Conservation (phyloP, 2,888 invertebrate species). For the Agrilus biguttatus region DNA sequence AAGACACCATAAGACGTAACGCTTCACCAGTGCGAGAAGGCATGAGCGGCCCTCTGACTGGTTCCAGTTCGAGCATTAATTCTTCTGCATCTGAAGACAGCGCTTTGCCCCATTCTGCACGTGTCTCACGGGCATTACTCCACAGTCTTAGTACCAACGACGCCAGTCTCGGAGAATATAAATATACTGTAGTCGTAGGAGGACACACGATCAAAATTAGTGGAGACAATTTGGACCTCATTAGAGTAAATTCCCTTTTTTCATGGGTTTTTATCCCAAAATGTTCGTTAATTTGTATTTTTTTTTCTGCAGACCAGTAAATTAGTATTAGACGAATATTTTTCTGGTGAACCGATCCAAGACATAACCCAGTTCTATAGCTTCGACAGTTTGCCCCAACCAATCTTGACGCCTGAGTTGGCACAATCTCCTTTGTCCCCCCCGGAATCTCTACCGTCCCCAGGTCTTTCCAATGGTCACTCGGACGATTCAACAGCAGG, state of each 20-base stretch:
- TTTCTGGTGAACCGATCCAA: conserved; percentile 34
- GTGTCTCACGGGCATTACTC: conserved; percentile 45
- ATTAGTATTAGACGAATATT: conserved; percentile 76
- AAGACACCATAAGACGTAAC: conserved; percentile 89
- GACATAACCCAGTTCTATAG: conserved; percentile 29
- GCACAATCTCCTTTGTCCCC: conserved; percentile 20
- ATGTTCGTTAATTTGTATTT: conserved; percentile 3
- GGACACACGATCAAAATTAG: conserved; percentile 74
- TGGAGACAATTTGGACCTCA: conserved; percentile 70
- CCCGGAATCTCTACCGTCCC: conserved; percentile 23
- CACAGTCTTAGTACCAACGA: conserved; percentile 75
- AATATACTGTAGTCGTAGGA: conserved; percentile 70
- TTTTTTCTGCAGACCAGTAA: conserved; percentile 57
- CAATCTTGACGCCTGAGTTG: conserved; percentile 18
- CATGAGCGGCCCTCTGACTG: conserved; percentile 42
- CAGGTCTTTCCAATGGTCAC: conserved; percentile 18
- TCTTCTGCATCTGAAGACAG: conserved; percentile 57
- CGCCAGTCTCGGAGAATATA: conserved; percentile 74
- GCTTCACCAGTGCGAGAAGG: conserved; percentile 74
- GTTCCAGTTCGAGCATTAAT: conserved; percentile 66
- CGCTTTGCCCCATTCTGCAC: conserved; percentile 34
- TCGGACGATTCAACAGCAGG: conserved; percentile 7
- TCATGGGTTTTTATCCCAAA: not conserved
- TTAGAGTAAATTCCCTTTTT: conserved; percentile 46
- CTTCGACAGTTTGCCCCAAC: conserved; percentile 29